Conservation (phyloP, 1,140 invertebrate genomes). For the Drosophila baimaii region DNA sequence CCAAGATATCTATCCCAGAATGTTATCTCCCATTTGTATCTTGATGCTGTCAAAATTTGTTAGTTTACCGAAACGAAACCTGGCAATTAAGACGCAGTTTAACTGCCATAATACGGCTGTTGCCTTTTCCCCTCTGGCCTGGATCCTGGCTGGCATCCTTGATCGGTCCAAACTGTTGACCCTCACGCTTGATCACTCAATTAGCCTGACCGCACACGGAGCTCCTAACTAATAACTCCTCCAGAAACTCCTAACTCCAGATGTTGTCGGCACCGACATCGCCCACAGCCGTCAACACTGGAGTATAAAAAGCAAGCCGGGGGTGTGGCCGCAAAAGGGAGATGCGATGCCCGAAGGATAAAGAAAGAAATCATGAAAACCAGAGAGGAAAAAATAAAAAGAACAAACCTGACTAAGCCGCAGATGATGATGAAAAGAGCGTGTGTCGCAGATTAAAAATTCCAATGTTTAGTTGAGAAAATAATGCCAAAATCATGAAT, state of each 20-base stretch:
- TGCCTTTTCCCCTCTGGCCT: constrained; percentile 6
- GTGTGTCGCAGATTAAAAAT: constrained; percentile 63
- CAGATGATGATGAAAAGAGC: constrained; percentile 52
- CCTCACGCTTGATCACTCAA: constrained; percentile 65
- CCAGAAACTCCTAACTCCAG: constrained; percentile 32
- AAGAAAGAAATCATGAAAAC: constrained; percentile 47
- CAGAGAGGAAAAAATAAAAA: constrained; percentile 15
- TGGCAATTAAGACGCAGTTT: constrained; percentile 38
- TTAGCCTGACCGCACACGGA: constrained; percentile 58
- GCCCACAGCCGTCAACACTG: constrained; percentile 52
- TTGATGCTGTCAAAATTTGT: constrained; percentile 54
- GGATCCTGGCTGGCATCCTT: constrained; percentile 11
- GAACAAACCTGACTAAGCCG: constrained; percentile 56
- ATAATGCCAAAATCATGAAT: constrained; percentile 41
- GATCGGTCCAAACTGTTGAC: constrained; percentile 45
- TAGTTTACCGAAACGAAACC: constrained; percentile 50
- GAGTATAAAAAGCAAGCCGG: constrained; percentile 25
- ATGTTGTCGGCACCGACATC: constrained; percentile 44
- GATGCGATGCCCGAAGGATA: constrained; percentile 36
- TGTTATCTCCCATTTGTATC: constrained; percentile 19
- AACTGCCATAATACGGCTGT: constrained; percentile 33
- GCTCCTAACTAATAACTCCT: constrained; percentile 34
- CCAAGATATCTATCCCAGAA: not conserved
- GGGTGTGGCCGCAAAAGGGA: constrained; percentile 50
- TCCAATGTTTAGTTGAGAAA: constrained; percentile 43